These are phyloP conservation scores for Cryptomyrus ogoouensis DNA, from an alignment of 2,113 vertebrate species.

Conservation along the genomic window DNA sequence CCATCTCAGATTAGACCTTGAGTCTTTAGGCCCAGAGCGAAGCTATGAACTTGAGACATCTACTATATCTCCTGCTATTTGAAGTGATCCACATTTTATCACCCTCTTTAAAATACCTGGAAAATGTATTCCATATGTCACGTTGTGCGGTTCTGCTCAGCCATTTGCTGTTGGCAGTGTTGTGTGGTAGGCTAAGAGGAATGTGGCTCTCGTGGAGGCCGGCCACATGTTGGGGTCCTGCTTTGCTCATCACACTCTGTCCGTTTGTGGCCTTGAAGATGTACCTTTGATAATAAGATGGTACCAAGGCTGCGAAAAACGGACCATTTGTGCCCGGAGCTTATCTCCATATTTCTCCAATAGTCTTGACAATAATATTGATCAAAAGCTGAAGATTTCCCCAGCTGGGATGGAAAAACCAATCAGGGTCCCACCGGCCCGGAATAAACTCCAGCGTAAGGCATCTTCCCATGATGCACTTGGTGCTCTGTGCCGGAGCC, in stretches of 20 bases:
- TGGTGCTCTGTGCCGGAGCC: background rate
- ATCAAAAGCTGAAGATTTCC: background rate
- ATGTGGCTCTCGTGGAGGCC: background rate
- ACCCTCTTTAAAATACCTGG: background rate
- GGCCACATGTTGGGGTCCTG: background rate
- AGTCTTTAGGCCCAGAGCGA: background rate
- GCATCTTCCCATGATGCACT: background rate
- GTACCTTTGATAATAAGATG: background rate
- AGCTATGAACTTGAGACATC: background rate
- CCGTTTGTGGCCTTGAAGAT: background rate
- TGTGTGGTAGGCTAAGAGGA: background rate
- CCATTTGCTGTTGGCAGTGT: background rate
- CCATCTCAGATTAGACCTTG: background rate
- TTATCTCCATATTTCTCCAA: background rate
- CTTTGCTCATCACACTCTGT: background rate
- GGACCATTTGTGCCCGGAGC: background rate
- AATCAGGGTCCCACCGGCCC: background rate
- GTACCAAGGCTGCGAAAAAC: background rate
- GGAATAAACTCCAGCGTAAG: background rate
- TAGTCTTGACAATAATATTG: background rate
- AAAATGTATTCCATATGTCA: background rate
- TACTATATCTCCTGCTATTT: background rate
- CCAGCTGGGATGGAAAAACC: background rate
- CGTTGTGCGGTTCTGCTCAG: background rate
- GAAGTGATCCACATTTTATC: background rate